phyloP scores from a whole-genome alignment of 2,888 invertebrate genomes.

The Mylabris sibirica region DNA sequence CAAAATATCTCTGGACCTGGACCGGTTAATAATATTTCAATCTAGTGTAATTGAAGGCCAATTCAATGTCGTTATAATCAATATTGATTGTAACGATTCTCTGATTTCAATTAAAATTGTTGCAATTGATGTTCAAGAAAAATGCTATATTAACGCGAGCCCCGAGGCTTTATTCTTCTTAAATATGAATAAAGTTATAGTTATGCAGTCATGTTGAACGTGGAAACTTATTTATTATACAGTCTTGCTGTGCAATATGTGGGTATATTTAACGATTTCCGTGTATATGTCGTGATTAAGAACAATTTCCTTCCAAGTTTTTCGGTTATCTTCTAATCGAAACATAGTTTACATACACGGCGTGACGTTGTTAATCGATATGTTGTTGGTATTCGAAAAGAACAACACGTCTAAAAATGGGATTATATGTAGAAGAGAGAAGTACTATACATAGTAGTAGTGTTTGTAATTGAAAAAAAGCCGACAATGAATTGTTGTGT shows the following conservation, averaged over 20 bases:
- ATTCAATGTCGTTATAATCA: not conserved
- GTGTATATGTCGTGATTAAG: conserved; percentile 5
- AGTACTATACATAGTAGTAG: not conserved
- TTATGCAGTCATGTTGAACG: not conserved
- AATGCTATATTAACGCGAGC: not conserved
- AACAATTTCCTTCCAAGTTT: not conserved
- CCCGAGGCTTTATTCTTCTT: not conserved
- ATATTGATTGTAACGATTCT: not conserved
- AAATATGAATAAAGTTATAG: not conserved
- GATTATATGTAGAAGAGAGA: not conserved
- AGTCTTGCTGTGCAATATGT: conserved; percentile 5
- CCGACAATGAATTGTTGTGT: conserved; percentile 36
- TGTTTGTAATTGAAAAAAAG: conserved; percentile 17
- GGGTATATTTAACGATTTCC: conserved; percentile 8
- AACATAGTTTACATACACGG: conserved; percentile 18
- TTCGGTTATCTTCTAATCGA: conserved; percentile 11
- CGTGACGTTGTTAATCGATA: conserved; percentile 27
- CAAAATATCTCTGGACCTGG: too few relatives aligned
- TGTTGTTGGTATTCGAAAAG: conserved; percentile 1
- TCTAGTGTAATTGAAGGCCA: not conserved
- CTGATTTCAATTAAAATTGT: not conserved
- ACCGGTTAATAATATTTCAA: too few relatives aligned
- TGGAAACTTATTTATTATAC: not conserved
- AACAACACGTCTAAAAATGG: not conserved
- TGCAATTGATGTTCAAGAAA: not conserved